These are phyloP conservation scores for Drosophila maculinotata DNA, from an alignment of 2,888 invertebrate genomes.

Conservation along the genomic window DNA sequence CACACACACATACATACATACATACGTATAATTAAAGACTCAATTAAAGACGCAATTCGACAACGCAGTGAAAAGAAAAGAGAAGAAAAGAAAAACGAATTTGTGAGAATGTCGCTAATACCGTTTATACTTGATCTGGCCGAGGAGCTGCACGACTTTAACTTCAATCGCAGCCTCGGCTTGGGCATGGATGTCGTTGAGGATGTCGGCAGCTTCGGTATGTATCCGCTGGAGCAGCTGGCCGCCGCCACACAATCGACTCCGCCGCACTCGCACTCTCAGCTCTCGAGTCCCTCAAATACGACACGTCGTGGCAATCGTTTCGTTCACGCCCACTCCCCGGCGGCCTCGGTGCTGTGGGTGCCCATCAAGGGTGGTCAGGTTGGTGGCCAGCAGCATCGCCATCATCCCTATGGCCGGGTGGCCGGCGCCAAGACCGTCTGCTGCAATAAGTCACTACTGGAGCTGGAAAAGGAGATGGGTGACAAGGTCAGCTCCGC, in stretches of 20 bases:
- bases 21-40: too few relatives aligned
- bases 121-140: slow-evolving; percentile 81
- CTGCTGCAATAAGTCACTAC: slow-evolving; percentile 70
- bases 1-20: too few relatives aligned
- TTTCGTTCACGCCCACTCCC: slow-evolving; percentile 42
- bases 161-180: slow-evolving; percentile 54
- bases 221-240: slow-evolving; percentile 80
- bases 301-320: slow-evolving; percentile 42
- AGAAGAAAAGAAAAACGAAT: too few relatives aligned
- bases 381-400: slow-evolving; percentile 54
- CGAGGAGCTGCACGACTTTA: slow-evolving; percentile 73
- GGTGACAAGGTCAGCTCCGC: slow-evolving; percentile 60
- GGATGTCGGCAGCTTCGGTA: slow-evolving; percentile 82
- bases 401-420: slow-evolving; percentile 69
- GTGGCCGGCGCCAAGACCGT: slow-evolving; percentile 74
- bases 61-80: too few relatives aligned
- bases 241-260: slow-evolving; percentile 50
- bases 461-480: slow-evolving; percentile 69
- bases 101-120: slow-evolving; percentile 74
- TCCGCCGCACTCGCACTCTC: slow-evolving; percentile 50
- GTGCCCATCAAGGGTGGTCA: slow-evolving; percentile 62
- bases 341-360: slow-evolving; percentile 54
- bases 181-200: slow-evolving; percentile 77
- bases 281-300: slow-evolving; percentile 47
- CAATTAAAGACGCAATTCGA: too few relatives aligned